These are phyloP conservation scores for Peromyscus nudipes DNA, from an alignment of 2,797 vertebrate species.

Conservation along the genomic window DNA sequence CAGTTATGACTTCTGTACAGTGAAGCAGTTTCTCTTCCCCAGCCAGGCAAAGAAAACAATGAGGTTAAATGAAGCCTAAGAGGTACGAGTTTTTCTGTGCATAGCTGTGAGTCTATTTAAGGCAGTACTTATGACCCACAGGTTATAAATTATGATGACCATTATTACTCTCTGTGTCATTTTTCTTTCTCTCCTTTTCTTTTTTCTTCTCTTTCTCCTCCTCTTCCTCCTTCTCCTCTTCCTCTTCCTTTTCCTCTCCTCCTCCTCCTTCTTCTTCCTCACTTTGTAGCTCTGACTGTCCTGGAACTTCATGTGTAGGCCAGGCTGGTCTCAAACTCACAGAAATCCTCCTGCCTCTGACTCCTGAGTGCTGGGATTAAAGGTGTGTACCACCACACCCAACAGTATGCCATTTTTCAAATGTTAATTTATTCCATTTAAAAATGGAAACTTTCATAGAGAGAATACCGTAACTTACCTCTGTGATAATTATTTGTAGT, in stretches of 20 bases:
- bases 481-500: not conserved
- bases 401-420: conserved; percentile 18
- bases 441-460: not conserved
- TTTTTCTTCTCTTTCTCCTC: accelerated
- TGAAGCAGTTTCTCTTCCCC: conserved; percentile 29
- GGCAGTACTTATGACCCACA: not conserved
- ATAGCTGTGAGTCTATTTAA: not conserved
- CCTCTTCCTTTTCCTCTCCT: too few relatives aligned
- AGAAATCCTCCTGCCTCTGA: not conserved
- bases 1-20: not conserved
- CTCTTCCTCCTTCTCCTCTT: accelerated
- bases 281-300: not conserved
- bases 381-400: not conserved
- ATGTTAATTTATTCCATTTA: not conserved
- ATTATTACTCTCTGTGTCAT: not conserved
- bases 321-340: not conserved
- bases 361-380: not conserved
- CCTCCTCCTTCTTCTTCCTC: not conserved
- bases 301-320: not conserved
- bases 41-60: not conserved
- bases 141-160: conserved; percentile 49
- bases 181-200: not conserved
- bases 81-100: not conserved
- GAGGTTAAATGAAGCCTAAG: not conserved
- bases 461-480: not conserved